These are phyloP conservation scores for Synanthedon andrenaeformis DNA, from an alignment of 2,888 invertebrate genomes.

Conservation along the genomic window DNA sequence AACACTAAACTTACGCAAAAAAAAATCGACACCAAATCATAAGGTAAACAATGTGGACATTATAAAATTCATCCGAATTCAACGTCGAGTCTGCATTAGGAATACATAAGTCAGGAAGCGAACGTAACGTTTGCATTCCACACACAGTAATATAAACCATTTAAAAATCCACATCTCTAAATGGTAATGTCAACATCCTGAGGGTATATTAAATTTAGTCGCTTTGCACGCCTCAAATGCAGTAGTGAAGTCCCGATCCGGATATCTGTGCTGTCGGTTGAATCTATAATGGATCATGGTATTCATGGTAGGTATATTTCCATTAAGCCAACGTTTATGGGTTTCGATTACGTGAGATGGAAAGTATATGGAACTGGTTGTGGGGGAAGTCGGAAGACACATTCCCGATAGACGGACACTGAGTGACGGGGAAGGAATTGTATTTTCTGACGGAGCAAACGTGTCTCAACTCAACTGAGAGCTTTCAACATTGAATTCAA, in stretches of 20 bases:
- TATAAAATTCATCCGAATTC: not conserved
- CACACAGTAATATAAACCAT: slow-evolving; percentile 22
- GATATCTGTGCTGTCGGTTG: slow-evolving; percentile 9
- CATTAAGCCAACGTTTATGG: not conserved
- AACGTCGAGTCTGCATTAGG: slow-evolving; percentile 15
- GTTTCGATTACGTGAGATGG: not conserved
- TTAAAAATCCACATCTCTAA: slow-evolving; percentile 34
- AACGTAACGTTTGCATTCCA: slow-evolving; percentile 30
- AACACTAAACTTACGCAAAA: not conserved
- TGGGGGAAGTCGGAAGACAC: not conserved
- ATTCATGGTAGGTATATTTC: not conserved
- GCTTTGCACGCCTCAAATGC: slow-evolving; percentile 1
- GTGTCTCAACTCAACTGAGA: too few species aligned
- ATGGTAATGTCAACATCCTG: slow-evolving; percentile 19
- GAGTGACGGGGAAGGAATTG: not conserved
- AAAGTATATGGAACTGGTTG: not conserved
- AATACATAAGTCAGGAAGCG: slow-evolving; percentile 47
- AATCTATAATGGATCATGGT: slow-evolving; percentile 8
- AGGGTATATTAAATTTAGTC: slow-evolving; percentile 15
- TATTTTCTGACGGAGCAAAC: too few species aligned
- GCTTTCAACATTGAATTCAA: too few species aligned
- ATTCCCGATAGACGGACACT: not conserved
- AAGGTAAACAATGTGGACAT: not conserved
- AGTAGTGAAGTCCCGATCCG: slow-evolving; percentile 7
- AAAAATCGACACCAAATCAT: not conserved